Evolutionary conservation across 2,888 invertebrate species (phyloP), one percentile per base, ranked within the genome.

Genomic region (Reticulitermes lucifugus): DNA sequence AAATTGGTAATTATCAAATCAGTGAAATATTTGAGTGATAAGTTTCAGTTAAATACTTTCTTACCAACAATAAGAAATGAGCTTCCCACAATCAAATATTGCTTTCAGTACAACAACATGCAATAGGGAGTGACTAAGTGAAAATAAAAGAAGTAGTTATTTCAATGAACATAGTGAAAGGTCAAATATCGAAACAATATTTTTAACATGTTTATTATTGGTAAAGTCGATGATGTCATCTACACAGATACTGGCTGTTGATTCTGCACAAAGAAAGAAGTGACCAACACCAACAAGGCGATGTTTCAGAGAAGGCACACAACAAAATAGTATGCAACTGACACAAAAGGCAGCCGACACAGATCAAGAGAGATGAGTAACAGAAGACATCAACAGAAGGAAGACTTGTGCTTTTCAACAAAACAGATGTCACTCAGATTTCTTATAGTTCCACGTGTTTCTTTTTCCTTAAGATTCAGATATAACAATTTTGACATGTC

Each of bases 311-410:
- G 25, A 12, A 65, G n/a, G 65, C 65, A 65, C n/a, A 65, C 65
- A 65, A 73, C 41, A 73, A 73, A 46, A 29, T 41, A 41, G 41
- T 70, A 73, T 41, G 73, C 73, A 41, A 21, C 22, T 41, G 41
- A 73, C 25, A 73, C 73, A 73, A 77, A 77, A 51, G 46, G 77
- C 46, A 77, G n/a, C 77, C 51, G 46, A 77, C 7, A 29, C 14
- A 70, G 14, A 25, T 29, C 70, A 70, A 70, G 6, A 41, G 21
- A 12, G 22, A 22, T 21, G 7, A 9, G 21, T n/a, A 46, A 77
- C n/a, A 77, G 77, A 77, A 77, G 77, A 77, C 77, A 46, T 77
- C 77, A 77, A n/a, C 77, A 77, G 46, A 77, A 43, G 46, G n/a
- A 77, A 77, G 41, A 41, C 46, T 51, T 41, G 77, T n/a, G 51